Conservation (phyloP, 2,888 invertebrate genomes). For the Drosophila anceps region DNA sequence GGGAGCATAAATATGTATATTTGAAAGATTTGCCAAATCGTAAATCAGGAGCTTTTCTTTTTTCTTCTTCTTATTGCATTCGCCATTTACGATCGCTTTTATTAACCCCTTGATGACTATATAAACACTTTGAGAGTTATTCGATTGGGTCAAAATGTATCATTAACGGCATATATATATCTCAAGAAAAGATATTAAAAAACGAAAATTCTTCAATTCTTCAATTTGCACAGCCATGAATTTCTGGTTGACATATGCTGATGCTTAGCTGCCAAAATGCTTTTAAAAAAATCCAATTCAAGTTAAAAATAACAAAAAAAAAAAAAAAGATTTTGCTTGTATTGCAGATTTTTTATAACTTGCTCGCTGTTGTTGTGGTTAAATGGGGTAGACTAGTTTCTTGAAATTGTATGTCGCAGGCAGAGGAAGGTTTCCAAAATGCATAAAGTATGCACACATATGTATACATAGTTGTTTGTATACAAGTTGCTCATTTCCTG, state of each 20-base stretch:
- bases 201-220: too few species aligned
- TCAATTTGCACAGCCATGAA: constrained; percentile 27
- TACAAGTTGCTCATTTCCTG: not conserved
- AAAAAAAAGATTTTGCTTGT: not conserved
- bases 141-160: constrained; percentile 34
- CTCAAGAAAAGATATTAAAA: constrained; percentile 4
- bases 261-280: constrained; percentile 72
- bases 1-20: constrained; percentile 49
- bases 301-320: constrained; percentile 3
- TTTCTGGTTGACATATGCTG: constrained; percentile 44
- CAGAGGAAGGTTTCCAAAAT: not conserved
- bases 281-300: constrained; percentile 53
- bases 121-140: constrained; percentile 54
- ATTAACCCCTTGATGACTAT: constrained; percentile 62
- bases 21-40: constrained; percentile 42
- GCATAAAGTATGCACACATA: not conserved
- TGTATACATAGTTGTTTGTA: too few species aligned
- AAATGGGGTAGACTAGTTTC: not conserved
- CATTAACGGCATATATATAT: constrained; percentile 23
- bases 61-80: not conserved
- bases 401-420: not conserved
- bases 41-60: constrained; percentile 38
- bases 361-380: not conserved
- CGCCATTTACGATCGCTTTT: constrained; percentile 42
- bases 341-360: constrained; percentile 4